phyloP scores from a whole-genome alignment of 2,113 vertebrate genomes.

The Collichthys lucidus region DNA sequence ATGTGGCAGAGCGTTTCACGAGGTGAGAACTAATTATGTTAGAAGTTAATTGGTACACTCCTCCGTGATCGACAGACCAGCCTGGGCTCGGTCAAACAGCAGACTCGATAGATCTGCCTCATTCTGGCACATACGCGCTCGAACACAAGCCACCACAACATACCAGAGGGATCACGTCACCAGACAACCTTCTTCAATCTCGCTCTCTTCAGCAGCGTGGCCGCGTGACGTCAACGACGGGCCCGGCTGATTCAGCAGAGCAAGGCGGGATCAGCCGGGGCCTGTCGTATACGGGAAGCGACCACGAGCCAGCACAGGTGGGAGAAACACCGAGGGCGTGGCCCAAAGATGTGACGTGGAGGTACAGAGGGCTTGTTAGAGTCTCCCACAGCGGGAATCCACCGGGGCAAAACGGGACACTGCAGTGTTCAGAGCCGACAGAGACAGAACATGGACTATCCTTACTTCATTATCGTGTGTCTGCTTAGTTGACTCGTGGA shows the following conservation, averaged over 20 bases:
- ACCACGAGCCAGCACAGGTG: constrained; percentile 59
- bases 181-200: constrained; percentile 52
- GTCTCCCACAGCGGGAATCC: not conserved
- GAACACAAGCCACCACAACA: constrained; percentile 63
- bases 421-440: not conserved
- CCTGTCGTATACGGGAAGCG: constrained; percentile 5
- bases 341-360: not conserved
- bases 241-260: constrained; percentile 51
- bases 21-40: too few species aligned
- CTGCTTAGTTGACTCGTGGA: too few species aligned
- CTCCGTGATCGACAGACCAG: constrained; percentile 3
- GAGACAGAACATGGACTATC: too few species aligned
- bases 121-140: constrained; percentile 33
- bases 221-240: constrained; percentile 23
- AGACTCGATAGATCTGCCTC: constrained; percentile 30
- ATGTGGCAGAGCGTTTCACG: too few species aligned
- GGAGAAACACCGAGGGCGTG: constrained; percentile 21
- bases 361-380: not conserved
- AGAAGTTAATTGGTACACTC: too few species aligned
- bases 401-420: not conserved
- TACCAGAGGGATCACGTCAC: constrained; percentile 66
- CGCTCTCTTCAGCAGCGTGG: constrained; percentile 46
- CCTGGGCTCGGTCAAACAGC: constrained; percentile 18
- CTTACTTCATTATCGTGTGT: not conserved
- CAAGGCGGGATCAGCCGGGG: too few species aligned